Evolutionary conservation across 2,888 invertebrate genomes (phyloP).

Genomic region (Orgyia antiqua): DNA sequence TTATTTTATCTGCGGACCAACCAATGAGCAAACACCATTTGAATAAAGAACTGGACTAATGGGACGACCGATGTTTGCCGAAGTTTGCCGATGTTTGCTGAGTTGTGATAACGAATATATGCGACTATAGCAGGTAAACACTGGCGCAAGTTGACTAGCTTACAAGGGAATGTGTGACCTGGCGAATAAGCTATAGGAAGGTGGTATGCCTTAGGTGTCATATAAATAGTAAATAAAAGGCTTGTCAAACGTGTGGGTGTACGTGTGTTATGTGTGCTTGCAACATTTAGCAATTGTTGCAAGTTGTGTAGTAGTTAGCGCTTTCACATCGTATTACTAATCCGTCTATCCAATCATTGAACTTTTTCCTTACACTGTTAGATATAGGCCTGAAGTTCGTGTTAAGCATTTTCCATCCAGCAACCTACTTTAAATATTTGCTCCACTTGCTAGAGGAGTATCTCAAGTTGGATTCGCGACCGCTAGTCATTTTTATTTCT

Average conservation of each 20-base stretch:
- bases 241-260: constrained; percentile 5
- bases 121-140: constrained; percentile 48
- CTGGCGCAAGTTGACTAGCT: constrained; percentile 42
- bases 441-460: too few species aligned
- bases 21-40: constrained; percentile 39
- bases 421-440: too few species aligned
- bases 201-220: constrained; percentile 3
- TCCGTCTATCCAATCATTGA: too few species aligned
- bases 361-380: too few species aligned
- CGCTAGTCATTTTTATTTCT: too few species aligned
- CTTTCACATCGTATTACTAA: too few species aligned
- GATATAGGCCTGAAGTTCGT: too few species aligned
- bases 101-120: constrained; percentile 32
- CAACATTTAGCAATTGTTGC: constrained; percentile 7
- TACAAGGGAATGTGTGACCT: constrained; percentile 25
- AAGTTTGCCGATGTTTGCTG: constrained; percentile 35
- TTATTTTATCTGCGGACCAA: constrained; percentile 31
- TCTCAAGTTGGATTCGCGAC: too few species aligned
- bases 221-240: constrained; percentile 1
- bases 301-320: too few species aligned
- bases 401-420: too few species aligned
- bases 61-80: constrained; percentile 24
- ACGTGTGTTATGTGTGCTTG: constrained; percentile 10
- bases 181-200: constrained; percentile 36
- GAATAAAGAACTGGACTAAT: constrained; percentile 39